Base-by-base conservation (phyloP, 2,888 invertebrate species). In the Pycnomerus fuliginosus region DNA sequence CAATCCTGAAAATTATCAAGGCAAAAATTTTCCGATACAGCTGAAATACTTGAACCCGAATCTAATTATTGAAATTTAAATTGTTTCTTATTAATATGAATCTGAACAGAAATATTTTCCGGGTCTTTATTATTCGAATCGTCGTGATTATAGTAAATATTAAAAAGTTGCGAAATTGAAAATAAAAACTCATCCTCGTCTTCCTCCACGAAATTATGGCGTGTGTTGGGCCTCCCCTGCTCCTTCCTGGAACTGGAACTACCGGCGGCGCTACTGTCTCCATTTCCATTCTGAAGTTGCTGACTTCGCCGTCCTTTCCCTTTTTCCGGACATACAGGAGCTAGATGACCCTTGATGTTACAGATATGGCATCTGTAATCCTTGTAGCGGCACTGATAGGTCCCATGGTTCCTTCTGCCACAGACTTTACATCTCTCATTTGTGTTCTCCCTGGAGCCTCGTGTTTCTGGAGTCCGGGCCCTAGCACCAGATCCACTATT, bases 311-410 rank as follows among this genome's bases (percentile, higher is more conserved):
- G 17, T 29, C 13, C 27, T 5, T 16, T 14, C 3, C 11, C 15
- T 30, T 36, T 45, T 5, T 2, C 12, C 5, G 23, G 10, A 31
- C 37, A 42, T 8, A 46, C 24, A 3, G 40, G 32, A 2, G 46
- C 25, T 11, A 46, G 17, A 27, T 46, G 32, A 2, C 33, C 35
- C 8, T 45, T 34, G 8, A 10, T 40, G 1, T 45, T 13, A 8
- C 35, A 45, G 24, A 5, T 1, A 20, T 36, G 41, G 23, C 46
- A 36, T 40, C 20, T 10, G 37, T 32, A 36, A 14, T 41, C n/a
- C 25, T 33, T 42, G 17, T 16, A 42, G 15, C 14, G 35, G 14
- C 36, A 41, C 23, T 45, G 14, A 20, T 13, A 12, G 29, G 17
- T 13, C 3, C 8, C 3, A 12, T 46, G 36, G 14, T 45, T 40